Conservation (phyloP, 2,113 vertebrate genomes). For the Pygathrix nemaeus region DNA sequence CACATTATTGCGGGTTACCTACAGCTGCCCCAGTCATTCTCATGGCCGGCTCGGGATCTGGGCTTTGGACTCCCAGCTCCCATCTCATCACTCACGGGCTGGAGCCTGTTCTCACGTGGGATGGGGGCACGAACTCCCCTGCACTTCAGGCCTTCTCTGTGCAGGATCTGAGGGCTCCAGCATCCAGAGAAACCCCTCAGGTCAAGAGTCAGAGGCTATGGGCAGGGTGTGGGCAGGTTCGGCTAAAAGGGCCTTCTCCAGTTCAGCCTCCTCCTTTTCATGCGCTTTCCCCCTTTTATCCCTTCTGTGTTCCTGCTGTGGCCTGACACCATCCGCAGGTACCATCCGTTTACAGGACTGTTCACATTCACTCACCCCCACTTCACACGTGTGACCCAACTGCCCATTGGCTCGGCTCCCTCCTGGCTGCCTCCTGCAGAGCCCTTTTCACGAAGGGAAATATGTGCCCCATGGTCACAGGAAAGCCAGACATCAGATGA, state of each 20-base stretch:
- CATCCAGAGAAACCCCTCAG: not conserved
- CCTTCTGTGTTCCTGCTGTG: fast-evolving
- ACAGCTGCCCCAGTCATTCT: not conserved
- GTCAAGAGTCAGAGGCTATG: not conserved
- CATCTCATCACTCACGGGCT: not conserved
- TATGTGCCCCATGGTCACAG: fast-evolving
- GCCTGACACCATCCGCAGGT: fast-evolving
- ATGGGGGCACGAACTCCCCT: no score
- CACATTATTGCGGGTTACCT: not conserved
- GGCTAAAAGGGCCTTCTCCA: not conserved
- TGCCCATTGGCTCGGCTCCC: fast-evolving
- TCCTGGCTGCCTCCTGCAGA: not conserved
- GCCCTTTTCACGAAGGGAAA: not conserved
- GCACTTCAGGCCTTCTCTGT: fast-evolving
- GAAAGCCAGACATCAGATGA: not conserved
- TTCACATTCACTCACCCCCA: fast-evolving
- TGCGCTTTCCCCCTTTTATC: fast-evolving
- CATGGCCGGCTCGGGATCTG: fast-evolving
- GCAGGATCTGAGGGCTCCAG: fast-evolving
- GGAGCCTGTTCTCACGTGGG: no score
- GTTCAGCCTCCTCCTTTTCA: no score
- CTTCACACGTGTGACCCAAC: not conserved
- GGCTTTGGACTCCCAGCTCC: no score
- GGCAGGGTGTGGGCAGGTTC: fast-evolving
- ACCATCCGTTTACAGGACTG: not conserved